A percentile compares a stretch with the other conserved stretches of the same genome.
Conservation (phyloP, 2,888 invertebrate species). For the Cephonodes hylas region DNA sequence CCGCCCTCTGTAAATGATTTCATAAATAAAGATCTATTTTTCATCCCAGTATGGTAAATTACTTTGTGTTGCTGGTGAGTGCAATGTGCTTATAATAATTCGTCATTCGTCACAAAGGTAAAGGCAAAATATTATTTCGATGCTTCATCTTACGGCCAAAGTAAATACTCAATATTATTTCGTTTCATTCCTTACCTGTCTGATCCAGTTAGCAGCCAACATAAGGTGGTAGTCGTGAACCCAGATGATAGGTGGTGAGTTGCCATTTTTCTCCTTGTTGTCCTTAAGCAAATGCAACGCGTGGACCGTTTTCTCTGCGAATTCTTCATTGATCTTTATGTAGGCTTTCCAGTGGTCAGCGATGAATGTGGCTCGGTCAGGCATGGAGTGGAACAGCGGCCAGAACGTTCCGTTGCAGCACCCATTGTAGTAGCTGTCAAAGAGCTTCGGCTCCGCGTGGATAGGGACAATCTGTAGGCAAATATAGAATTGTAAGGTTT, state of each 20-base stretch:
- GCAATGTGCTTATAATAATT: no score
- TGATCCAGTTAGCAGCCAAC: slow-evolving; percentile 94
- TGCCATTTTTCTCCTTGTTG: slow-evolving; percentile 65
- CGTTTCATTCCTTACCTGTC: slow-evolving; percentile 88
- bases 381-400: slow-evolving; percentile 96
- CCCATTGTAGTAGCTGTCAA: slow-evolving; percentile 95
- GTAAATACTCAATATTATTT: no score
- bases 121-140: no score
- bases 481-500: neutral
- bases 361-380: slow-evolving; percentile 91
- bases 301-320: slow-evolving; percentile 89
- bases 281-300: slow-evolving; percentile 82
- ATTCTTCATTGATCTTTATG: slow-evolving; percentile 89
- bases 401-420: slow-evolving; percentile 96
- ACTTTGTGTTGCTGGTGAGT: no score
- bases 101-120: no score
- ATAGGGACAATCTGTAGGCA: slow-evolving; percentile 88
- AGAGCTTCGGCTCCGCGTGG: slow-evolving; percentile 86
- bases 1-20: slow-evolving; percentile 81
- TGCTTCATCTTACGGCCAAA: no score
- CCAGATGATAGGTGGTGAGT: slow-evolving; percentile 90
- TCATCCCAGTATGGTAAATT: no score
- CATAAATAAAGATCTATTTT: neutral
- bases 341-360: slow-evolving; percentile 92
- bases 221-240: slow-evolving; percentile 97